Evolutionary conservation across 2,113 vertebrate genomes (phyloP).

Genomic region (Pampusana beccarii): DNA sequence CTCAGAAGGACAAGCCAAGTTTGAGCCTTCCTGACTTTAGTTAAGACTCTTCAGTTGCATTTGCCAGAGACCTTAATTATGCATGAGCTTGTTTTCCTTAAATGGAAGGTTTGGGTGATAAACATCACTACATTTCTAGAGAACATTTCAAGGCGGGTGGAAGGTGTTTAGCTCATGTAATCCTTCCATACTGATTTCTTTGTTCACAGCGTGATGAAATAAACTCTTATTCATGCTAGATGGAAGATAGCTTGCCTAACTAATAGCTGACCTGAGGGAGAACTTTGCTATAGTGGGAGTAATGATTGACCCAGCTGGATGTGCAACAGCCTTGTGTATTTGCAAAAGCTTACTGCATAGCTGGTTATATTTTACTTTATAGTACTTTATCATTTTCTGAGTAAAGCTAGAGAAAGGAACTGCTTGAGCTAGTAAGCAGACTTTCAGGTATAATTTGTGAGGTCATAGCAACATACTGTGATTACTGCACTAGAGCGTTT

Average conservation of each 20-base stretch:
- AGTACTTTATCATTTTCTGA: neutral
- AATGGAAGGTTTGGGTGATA: conserved; percentile 10
- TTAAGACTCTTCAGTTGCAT: neutral
- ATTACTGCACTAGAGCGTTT: neutral
- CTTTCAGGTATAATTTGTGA: neutral
- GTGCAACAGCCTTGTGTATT: neutral
- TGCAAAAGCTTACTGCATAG: neutral
- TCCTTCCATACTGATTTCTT: conserved; percentile 15
- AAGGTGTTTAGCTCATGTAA: neutral
- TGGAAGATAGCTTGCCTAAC: neutral
- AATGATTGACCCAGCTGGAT: neutral
- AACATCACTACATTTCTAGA: neutral
- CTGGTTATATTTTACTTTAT: neutral
- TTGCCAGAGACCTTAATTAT: conserved; percentile 17
- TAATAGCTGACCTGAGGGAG: neutral
- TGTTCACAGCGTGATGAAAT: conserved; percentile 18
- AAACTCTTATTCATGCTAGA: neutral
- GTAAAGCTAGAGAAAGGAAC: neutral
- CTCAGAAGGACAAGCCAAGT: neutral
- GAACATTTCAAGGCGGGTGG: neutral
- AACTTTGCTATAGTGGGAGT: neutral
- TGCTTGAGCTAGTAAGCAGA: neutral
- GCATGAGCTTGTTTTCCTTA: neutral
- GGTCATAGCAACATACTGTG: neutral
- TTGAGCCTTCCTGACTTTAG: conserved; percentile 13